Conservation (phyloP, 1,140 invertebrate genomes). For the Aphelenchoides avenae region DNA sequence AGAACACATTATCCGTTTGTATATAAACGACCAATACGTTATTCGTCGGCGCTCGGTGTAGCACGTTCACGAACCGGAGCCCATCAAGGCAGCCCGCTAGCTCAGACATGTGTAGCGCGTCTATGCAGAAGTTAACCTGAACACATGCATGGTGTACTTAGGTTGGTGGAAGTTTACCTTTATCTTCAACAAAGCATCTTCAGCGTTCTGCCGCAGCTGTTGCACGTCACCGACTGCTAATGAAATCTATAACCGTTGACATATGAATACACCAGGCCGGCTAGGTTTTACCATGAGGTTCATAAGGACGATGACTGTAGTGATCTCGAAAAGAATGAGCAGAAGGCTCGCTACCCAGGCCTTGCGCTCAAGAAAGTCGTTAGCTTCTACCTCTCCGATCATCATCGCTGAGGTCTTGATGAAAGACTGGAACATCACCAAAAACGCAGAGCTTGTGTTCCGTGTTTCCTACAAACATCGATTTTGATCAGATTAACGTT, state of each 20-base stretch:
- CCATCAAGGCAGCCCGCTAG: constrained; percentile 30
- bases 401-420: constrained; percentile 51
- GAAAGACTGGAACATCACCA: constrained; percentile 47
- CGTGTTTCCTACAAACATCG: too few relatives aligned
- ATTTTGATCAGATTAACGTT: too few relatives aligned
- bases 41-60: constrained; percentile 35
- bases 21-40: constrained; percentile 43
- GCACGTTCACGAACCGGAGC: constrained; percentile 27
- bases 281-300: constrained; percentile 47
- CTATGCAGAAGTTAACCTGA: constrained; percentile 48
- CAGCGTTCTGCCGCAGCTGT: constrained; percentile 33
- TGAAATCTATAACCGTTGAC: too few relatives aligned
- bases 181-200: constrained; percentile 38
- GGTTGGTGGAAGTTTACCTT: constrained; percentile 15
- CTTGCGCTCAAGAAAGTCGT: constrained; percentile 41
- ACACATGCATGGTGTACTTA: too few relatives aligned
- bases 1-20: constrained; percentile 32
- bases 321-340: constrained; percentile 44
- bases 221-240: constrained; percentile 46
- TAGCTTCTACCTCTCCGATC: constrained; percentile 48
- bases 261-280: too few relatives aligned
- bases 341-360: constrained; percentile 46
- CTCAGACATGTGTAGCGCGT: constrained; percentile 44
- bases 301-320: constrained; percentile 47
- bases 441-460: too few relatives aligned